These are phyloP conservation scores for Tribolium freemani DNA, from an alignment of 2,888 invertebrate species.

Conservation along the genomic window DNA sequence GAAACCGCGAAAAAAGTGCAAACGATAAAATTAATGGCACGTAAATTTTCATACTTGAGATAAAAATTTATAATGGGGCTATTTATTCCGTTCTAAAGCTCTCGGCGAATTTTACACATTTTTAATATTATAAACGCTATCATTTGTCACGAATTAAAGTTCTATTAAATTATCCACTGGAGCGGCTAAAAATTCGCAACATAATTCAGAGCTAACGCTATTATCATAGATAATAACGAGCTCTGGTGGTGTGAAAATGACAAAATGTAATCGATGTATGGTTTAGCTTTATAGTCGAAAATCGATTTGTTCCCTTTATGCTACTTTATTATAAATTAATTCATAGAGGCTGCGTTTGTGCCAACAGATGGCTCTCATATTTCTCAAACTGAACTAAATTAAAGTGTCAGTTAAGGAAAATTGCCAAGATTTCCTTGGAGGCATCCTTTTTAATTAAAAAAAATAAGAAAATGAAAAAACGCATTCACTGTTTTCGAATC, in stretches of 20 bases:
- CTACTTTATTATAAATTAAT: constrained; percentile 6
- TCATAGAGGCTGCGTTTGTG: too few species aligned
- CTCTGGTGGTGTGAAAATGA: constrained; percentile 1
- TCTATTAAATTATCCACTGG: neutral
- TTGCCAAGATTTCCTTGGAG: too few species aligned
- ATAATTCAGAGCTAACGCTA: constrained; percentile 12
- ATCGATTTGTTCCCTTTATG: neutral
- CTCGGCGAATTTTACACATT: constrained; percentile 25
- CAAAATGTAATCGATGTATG: constrained; percentile 4
- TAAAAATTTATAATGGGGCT: constrained; percentile 49
- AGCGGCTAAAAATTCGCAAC: neutral
- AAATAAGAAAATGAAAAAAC: neutral
- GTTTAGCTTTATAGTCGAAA: constrained; percentile 1
- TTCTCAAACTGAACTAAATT: too few species aligned
- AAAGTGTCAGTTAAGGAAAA: too few species aligned
- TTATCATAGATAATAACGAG: constrained; percentile 14
- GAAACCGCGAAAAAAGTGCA: constrained; percentile 35
- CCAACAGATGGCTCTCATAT: too few species aligned
- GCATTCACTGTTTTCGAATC: neutral
- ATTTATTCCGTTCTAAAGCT: constrained; percentile 46
- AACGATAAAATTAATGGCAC: constrained; percentile 48
- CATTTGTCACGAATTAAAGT: constrained; percentile 23
- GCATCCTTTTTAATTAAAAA: neutral
- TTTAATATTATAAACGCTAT: constrained; percentile 14
- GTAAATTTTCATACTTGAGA: constrained; percentile 45